Evolutionary conservation across 2,888 invertebrate species (phyloP).

Genomic region (Congeria kusceri): DNA sequence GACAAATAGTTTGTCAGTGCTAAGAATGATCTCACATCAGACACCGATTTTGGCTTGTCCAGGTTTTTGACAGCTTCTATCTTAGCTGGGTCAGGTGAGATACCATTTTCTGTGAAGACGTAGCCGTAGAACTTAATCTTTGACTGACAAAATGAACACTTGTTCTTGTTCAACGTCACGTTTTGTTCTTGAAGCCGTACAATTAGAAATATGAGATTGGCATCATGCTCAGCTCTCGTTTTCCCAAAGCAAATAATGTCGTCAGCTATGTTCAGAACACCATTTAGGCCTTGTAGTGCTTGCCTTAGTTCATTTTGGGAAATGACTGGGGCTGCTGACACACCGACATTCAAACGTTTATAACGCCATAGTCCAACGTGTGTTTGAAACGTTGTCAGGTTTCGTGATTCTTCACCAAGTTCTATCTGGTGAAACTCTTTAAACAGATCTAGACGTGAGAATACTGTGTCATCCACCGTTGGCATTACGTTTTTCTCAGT

Average conservation of each 20-base stretch:
- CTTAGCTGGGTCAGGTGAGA: slow-evolving; percentile 35
- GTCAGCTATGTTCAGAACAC: slow-evolving; percentile 4
- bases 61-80: slow-evolving; percentile 2
- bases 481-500: slow-evolving; percentile 32
- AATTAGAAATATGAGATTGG: neutral
- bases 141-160: slow-evolving; percentile 1
- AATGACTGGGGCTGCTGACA: slow-evolving; percentile 15
- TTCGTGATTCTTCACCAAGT: slow-evolving; percentile 52
- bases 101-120: slow-evolving; percentile 24
- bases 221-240: slow-evolving; percentile 4
- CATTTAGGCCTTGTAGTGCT: neutral
- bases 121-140: slow-evolving; percentile 39
- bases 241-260: slow-evolving; percentile 11
- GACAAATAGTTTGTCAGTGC: too few relatives aligned
- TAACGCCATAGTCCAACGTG: slow-evolving; percentile 49
- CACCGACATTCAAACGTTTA: slow-evolving; percentile 33
- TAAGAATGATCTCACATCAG: too few relatives aligned
- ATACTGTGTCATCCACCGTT: slow-evolving; percentile 60
- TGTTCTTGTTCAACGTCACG: slow-evolving; percentile 29
- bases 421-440: slow-evolving; percentile 66
- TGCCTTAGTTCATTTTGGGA: slow-evolving; percentile 36
- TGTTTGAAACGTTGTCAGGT: slow-evolving; percentile 61
- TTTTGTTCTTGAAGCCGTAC: neutral
- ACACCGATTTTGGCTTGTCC: neutral
- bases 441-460: slow-evolving; percentile 56